A percentile compares a stretch with the other conserved stretches of the same genome.
phyloP scores from a whole-genome alignment of 2,113 vertebrate genomes.

The Eptesicus fuscus region DNA sequence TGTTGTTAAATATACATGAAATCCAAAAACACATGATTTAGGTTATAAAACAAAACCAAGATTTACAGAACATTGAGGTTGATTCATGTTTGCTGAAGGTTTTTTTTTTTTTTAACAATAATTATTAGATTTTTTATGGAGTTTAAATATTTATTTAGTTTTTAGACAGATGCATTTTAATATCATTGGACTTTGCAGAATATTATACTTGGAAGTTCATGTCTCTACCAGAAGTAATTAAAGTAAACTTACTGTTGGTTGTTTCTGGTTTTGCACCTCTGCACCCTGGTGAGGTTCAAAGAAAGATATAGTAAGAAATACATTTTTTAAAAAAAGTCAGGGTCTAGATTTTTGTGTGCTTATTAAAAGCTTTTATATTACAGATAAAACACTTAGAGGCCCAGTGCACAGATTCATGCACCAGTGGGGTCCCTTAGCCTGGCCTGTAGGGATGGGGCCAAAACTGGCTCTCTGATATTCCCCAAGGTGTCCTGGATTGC shows the following conservation, averaged over 20 bases:
- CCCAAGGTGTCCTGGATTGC: too few relatives aligned
- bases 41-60: not conserved
- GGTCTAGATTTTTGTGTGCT: not conserved
- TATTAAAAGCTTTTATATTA: not conserved
- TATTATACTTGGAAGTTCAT: not conserved
- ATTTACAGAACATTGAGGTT: not conserved
- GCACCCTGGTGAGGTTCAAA: constrained; percentile 33
- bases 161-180: not conserved
- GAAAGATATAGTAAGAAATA: not conserved
- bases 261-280: constrained; percentile 24
- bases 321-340: not conserved
- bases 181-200: not conserved
- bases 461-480: too few relatives aligned
- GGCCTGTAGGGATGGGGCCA: too few relatives aligned
- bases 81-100: not conserved
- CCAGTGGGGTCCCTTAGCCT: too few relatives aligned
- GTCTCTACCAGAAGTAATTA: not conserved
- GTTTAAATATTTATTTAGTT: not conserved
- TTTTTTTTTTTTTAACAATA: not conserved
- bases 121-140: not conserved
- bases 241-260: constrained; percentile 55
- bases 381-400: not conserved
- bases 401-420: too few relatives aligned
- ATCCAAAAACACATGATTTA: not conserved
- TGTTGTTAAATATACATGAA: not conserved